These are phyloP conservation scores for Solen grandis DNA, from an alignment of 1,140 invertebrate species.

Conservation along the genomic window DNA sequence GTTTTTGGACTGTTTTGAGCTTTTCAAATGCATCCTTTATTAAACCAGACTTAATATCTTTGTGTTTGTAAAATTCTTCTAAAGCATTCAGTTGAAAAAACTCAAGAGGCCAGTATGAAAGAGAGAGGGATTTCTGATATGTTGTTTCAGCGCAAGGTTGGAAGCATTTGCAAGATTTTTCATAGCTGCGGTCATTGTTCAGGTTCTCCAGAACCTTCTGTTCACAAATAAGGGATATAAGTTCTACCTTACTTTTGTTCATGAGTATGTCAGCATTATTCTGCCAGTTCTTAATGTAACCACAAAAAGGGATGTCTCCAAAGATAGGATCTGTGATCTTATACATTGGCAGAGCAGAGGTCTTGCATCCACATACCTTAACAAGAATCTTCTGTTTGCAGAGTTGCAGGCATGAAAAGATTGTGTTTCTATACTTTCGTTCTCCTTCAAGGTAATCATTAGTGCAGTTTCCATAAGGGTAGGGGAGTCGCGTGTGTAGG, in stretches of 20 bases:
- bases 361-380: conserved; percentile 69
- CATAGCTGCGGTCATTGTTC: conserved; percentile 72
- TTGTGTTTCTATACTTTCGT: conserved; percentile 71
- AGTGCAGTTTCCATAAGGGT: conserved; percentile 78
- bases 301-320: conserved; percentile 69
- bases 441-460: conserved; percentile 54
- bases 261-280: conserved; percentile 2
- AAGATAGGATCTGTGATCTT: conserved; percentile 15
- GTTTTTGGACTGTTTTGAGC: not conserved
- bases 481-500: conserved; percentile 66
- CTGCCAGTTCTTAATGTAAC: conserved; percentile 69
- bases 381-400: conserved; percentile 76
- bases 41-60: conserved; percentile 60
- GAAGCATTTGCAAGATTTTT: conserved; percentile 70
- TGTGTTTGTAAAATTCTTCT: conserved; percentile 61
- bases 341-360: conserved; percentile 54
- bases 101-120: conserved; percentile 78
- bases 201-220: conserved; percentile 66
- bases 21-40: conserved; percentile 67
- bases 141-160: conserved; percentile 75
- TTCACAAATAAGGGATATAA: conserved; percentile 68
- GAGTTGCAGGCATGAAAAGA: conserved; percentile 73
- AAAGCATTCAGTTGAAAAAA: conserved; percentile 74
- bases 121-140: conserved; percentile 75
- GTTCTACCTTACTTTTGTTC: conserved; percentile 28